Conservation (phyloP, 2,797 vertebrate species). For the Eulemur rubriventer region DNA sequence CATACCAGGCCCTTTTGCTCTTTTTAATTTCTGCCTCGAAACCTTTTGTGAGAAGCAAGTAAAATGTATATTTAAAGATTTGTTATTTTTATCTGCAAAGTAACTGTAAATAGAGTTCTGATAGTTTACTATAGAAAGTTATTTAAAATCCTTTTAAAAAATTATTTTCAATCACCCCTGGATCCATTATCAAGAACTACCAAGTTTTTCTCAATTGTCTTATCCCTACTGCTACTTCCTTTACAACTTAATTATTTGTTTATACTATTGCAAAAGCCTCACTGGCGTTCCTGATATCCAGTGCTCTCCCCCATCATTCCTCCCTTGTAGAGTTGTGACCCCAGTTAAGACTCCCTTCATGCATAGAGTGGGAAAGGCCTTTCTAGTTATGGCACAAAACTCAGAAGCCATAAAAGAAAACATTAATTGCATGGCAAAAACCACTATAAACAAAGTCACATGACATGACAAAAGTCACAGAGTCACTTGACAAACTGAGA, state of each 20-base stretch:
- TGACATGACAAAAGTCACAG: neutral
- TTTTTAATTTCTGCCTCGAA: neutral
- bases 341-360: neutral
- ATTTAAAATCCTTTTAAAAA: neutral
- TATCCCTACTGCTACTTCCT: neutral
- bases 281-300: neutral
- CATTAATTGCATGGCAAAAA: neutral
- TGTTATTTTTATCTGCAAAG: neutral
- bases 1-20: neutral
- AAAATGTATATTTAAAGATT: neutral
- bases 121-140: neutral
- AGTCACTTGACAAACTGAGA: neutral
- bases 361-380: neutral
- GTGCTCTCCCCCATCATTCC: neutral
- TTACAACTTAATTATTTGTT: neutral
- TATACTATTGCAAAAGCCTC: neutral
- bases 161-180: neutral
- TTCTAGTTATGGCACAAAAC: neutral
- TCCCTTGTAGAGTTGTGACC: neutral
- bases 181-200: neutral
- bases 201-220: neutral
- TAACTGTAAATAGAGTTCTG: neutral
- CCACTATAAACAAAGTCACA: neutral
- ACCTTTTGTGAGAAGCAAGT: conserved; percentile 9
- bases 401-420: neutral